These are phyloP conservation scores for Drosophila niveifrons DNA, from an alignment of 2,888 invertebrate species.

Conservation along the genomic window DNA sequence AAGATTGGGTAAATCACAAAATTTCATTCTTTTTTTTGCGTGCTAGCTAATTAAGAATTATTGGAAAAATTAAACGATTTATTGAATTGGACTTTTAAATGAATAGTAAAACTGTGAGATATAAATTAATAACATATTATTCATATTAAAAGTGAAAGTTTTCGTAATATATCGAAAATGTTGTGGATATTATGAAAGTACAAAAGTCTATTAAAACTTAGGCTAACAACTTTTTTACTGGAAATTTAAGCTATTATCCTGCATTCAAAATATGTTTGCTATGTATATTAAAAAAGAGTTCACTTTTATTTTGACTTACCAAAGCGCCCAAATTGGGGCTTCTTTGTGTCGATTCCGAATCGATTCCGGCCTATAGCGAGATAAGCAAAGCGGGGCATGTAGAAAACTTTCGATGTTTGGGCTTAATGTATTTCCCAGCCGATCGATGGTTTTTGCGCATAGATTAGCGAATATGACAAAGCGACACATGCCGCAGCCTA, in stretches of 20 bases:
- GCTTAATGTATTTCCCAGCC: conserved; percentile 17
- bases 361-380: not conserved
- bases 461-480: conserved; percentile 10
- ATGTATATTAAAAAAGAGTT: no score
- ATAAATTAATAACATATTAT: no score
- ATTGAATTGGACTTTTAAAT: not conserved
- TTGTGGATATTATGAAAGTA: no score
- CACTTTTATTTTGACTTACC: not conserved
- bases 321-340: conserved; percentile 18
- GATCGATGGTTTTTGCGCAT: conserved; percentile 1
- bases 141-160: no score
- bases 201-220: no score
- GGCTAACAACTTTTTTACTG: no score
- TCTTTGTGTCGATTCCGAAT: not conserved
- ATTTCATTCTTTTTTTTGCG: not conserved
- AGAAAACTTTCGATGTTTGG: conserved; percentile 40
- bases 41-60: not conserved
- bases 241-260: not conserved
- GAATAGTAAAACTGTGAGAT: no score
- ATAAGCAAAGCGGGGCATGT: not conserved
- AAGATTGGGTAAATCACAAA: not conserved
- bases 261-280: no score
- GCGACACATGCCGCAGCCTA: not conserved
- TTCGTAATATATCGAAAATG: no score
- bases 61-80: not conserved